A percentile compares a stretch with the other conserved stretches of the same genome.
Conservation (phyloP, 2,888 invertebrate species). For the Fissipunctia ypsillon region DNA sequence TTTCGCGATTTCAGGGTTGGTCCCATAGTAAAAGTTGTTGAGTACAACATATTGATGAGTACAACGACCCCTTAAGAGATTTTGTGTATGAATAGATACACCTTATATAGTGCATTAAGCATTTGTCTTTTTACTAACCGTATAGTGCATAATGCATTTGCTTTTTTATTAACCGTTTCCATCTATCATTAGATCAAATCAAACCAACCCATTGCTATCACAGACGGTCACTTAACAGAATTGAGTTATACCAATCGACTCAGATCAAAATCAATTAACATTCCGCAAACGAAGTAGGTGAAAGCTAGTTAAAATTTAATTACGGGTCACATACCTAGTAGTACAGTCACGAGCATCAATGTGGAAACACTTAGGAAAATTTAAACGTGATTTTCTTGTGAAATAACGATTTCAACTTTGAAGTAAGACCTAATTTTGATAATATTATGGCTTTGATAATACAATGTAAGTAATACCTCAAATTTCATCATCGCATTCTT, state of each 20-base stretch:
- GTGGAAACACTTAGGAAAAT: neutral
- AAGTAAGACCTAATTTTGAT: neutral
- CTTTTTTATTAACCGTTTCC: neutral
- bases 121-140: neutral
- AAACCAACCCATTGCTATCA: conserved; percentile 28
- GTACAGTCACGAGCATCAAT: conserved; percentile 20
- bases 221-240: conserved; percentile 29
- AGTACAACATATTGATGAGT: no score
- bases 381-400: neutral
- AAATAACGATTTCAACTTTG: neutral
- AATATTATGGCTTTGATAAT: neutral
- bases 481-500: neutral
- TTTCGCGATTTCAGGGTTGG: no score
- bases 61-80: no score
- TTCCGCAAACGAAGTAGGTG: conserved; percentile 50
- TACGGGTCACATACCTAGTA: conserved; percentile 35
- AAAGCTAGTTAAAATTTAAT: conserved; percentile 58
- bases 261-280: conserved; percentile 50
- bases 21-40: no score
- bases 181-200: conserved; percentile 25
- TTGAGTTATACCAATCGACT: conserved; percentile 39
- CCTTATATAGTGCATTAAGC: no score
- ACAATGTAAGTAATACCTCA: neutral
- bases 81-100: no score
- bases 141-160: no score